phyloP scores from a whole-genome alignment of 2,888 invertebrate genomes.

The Luperina nickerlii region DNA sequence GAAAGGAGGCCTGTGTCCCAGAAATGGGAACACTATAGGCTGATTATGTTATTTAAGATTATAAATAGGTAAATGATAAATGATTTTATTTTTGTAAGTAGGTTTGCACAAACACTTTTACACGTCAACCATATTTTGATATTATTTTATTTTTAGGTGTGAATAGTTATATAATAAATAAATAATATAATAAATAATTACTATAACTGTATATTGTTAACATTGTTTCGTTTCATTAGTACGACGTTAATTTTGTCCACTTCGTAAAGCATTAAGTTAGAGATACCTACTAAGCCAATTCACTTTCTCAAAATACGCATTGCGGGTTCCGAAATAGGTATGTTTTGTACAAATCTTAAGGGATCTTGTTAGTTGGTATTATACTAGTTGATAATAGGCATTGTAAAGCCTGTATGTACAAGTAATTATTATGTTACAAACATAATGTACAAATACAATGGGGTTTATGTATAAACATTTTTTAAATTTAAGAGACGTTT shows the following conservation, averaged over 20 bases:
- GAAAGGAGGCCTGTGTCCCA: no score
- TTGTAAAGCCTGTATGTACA: background rate
- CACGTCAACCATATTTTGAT: no score
- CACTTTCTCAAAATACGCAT: constrained; percentile 43
- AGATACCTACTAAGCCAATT: constrained; percentile 33
- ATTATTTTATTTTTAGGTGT: no score
- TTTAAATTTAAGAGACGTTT: background rate
- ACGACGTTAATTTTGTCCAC: background rate
- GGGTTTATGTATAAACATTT: background rate
- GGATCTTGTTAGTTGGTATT: constrained; percentile 1
- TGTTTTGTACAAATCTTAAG: background rate
- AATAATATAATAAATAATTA: no score
- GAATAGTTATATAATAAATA: no score
- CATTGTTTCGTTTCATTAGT: background rate
- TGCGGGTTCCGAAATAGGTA: constrained; percentile 24
- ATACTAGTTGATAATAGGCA: background rate
- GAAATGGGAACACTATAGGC: no score
- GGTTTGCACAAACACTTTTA: no score
- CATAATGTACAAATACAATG: background rate
- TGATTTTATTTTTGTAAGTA: no score
- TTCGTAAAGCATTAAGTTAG: background rate
- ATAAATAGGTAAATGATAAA: no score
- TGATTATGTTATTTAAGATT: background rate
- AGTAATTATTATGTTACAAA: background rate
- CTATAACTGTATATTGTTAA: background rate